These are phyloP conservation scores for Toxotes jaculatrix DNA, from an alignment of 2,113 vertebrate genomes.

Conservation along the genomic window DNA sequence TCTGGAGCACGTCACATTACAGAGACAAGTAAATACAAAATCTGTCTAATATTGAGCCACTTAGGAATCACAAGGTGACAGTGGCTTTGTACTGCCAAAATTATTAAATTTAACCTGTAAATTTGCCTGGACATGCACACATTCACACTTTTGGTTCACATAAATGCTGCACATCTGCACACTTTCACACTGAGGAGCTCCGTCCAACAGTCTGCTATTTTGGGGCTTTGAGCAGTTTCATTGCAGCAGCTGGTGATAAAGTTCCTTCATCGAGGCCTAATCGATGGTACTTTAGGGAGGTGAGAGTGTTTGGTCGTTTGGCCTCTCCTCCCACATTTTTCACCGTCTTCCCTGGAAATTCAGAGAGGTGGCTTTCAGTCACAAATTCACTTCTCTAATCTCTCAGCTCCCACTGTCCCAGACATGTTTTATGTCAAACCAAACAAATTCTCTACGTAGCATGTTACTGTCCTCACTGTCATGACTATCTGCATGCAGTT, in stretches of 20 bases:
- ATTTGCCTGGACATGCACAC: not conserved
- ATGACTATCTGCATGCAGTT: slow-evolving; percentile 12
- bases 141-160: not conserved
- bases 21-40: not conserved
- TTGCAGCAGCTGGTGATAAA: slow-evolving; percentile 19
- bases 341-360: slow-evolving; percentile 10
- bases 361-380: slow-evolving; percentile 19
- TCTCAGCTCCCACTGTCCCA: not conserved
- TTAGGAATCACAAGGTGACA: not conserved
- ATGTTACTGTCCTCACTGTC: slow-evolving; percentile 1
- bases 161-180: not conserved
- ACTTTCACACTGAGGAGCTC: not conserved
- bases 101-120: not conserved
- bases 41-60: not conserved
- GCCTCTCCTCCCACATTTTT: slow-evolving; percentile 15
- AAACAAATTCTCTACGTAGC: slow-evolving; percentile 14
- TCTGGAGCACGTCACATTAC: not conserved
- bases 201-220: not conserved
- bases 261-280: slow-evolving; percentile 24
- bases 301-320: not conserved
- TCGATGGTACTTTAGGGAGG: not conserved
- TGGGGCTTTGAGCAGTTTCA: not conserved
- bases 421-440: slow-evolving; percentile 12
- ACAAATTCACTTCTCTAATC: slow-evolving; percentile 28
- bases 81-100: not conserved